These are phyloP conservation scores for Petrocephalus schoutedeni DNA, from an alignment of 2,797 vertebrate genomes.

Conservation along the genomic window DNA sequence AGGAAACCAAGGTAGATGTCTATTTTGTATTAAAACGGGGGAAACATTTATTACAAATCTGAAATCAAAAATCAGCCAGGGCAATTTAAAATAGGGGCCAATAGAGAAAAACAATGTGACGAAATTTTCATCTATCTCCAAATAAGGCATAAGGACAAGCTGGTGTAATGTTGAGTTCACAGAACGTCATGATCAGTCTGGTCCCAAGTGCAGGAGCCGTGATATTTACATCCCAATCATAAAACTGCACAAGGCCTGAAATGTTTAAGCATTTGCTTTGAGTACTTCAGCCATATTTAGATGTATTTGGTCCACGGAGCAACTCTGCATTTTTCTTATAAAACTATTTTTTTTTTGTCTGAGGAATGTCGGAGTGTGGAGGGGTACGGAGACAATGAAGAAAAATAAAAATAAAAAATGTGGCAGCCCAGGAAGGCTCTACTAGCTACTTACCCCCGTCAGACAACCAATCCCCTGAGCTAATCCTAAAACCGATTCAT, in stretches of 20 bases:
- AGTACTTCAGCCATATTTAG: not conserved
- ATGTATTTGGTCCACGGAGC: conserved; percentile 11
- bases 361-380: conserved; percentile 11
- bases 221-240: not conserved
- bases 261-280: not conserved
- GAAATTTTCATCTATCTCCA: not conserved
- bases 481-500: conserved; percentile 52
- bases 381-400: not conserved
- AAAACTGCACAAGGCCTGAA: not conserved
- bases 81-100: not conserved
- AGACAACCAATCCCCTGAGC: conserved; percentile 67
- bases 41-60: not conserved
- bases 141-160: conserved; percentile 21
- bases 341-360: not conserved
- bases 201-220: not conserved
- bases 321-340: not conserved
- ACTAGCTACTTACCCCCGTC: conserved; percentile 32
- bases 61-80: not conserved
- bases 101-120: not conserved
- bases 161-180: not conserved
- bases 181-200: not conserved
- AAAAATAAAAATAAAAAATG: not conserved
- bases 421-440: not conserved
- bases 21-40: not conserved
- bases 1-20: not conserved